Conservation (phyloP, 35 echinoderm and acorn worm species). For the Amphiura filiformis region DNA sequence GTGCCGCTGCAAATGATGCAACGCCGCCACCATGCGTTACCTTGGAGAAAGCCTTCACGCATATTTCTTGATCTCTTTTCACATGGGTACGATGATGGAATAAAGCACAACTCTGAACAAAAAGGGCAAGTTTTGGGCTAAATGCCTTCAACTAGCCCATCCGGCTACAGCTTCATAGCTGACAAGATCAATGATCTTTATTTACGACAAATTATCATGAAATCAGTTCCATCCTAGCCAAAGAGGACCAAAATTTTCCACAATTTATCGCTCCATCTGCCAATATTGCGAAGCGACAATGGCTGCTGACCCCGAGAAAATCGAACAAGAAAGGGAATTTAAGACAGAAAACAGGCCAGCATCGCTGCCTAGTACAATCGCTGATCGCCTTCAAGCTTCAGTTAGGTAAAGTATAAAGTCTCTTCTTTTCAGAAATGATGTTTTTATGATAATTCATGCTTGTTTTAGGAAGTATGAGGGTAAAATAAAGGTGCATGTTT, state of each 20-base stretch:
- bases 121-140: not conserved
- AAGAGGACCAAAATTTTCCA: not conserved
- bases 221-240: not conserved
- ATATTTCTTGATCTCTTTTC: not conserved
- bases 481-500: not conserved
- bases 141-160: not conserved
- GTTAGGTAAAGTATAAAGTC: not conserved
- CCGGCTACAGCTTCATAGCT: not conserved
- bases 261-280: not conserved
- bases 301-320: not conserved
- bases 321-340: not conserved
- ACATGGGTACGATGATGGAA: not conserved
- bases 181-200: not conserved
- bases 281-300: not conserved
- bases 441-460: not conserved
- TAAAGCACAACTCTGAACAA: not conserved
- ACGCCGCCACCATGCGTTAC: not conserved
- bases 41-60: not conserved
- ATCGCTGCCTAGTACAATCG: not conserved
- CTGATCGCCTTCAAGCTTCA: not conserved
- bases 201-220: not conserved
- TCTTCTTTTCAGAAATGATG: not conserved
- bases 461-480: not conserved
- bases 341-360: not conserved
- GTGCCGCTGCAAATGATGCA: not conserved